A percentile compares a stretch with the other conserved stretches of the same genome.
Conservation (phyloP, 2,113 vertebrate genomes). For the Dolichotis patagonum region DNA sequence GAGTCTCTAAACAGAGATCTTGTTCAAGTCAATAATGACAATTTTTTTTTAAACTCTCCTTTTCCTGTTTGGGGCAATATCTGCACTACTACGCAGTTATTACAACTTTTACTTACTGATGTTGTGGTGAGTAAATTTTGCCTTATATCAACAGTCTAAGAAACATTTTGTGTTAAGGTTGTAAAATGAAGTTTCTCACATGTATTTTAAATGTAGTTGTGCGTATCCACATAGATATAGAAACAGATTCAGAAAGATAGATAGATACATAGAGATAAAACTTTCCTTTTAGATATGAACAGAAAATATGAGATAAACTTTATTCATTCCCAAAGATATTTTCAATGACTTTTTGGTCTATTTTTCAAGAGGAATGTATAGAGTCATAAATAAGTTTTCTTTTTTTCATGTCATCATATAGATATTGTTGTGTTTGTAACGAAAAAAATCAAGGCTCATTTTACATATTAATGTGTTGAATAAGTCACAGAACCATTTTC, state of each 20-base stretch:
- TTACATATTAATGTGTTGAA: constrained; percentile 51
- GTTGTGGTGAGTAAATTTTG: neutral
- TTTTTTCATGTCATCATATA: constrained; percentile 28
- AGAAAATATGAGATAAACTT: constrained; percentile 21
- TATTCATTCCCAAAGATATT: neutral
- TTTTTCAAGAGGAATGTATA: neutral
- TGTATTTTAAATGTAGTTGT: neutral
- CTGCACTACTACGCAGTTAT: neutral
- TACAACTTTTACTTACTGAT: neutral
- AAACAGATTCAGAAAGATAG: neutral
- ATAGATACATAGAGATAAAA: neutral
- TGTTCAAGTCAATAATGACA: neutral
- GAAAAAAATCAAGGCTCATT: constrained; percentile 38
- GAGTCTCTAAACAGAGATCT: neutral
- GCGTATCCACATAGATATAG: no score
- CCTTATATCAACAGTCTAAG: neutral
- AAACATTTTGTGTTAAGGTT: neutral
- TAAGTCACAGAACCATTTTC: constrained; percentile 37
- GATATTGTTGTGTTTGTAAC: constrained; percentile 42
- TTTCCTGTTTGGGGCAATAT: neutral
- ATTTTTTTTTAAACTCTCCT: neutral
- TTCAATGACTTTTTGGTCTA: constrained; percentile 4
- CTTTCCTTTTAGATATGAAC: neutral
- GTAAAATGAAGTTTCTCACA: neutral
- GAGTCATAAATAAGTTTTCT: neutral